A percentile compares a stretch with the other conserved stretches of the same genome.
Evolutionary conservation across 1,140 invertebrate species (phyloP).

Genomic region (Drosophila ogumai): DNA sequence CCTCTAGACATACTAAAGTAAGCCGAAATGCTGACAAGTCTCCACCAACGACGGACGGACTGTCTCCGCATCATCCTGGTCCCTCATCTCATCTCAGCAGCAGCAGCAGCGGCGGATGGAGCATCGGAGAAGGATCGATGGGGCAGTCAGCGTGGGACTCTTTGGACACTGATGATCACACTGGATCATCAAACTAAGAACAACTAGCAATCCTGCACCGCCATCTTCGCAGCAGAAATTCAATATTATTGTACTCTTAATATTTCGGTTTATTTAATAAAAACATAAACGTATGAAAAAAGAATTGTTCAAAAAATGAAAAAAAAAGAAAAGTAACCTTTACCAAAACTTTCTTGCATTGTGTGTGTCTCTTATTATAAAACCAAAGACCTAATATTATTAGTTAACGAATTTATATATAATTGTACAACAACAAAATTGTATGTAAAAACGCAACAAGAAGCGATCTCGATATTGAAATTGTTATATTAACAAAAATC

Average conservation of each 20-base stretch:
- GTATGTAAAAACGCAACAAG: conserved; percentile 58
- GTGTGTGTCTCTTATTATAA: conserved; percentile 74
- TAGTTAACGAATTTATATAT: conserved; percentile 60
- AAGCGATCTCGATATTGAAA: conserved; percentile 53
- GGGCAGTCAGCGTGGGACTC: conserved; percentile 33
- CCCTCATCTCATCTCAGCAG: background rate
- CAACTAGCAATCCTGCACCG: conserved; percentile 37
- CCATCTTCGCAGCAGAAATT: conserved; percentile 75
- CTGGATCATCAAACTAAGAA: conserved; percentile 27
- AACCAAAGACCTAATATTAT: conserved; percentile 38
- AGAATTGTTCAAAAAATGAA: conserved; percentile 51
- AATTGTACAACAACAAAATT: conserved; percentile 76
- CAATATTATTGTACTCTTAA: conserved; percentile 84
- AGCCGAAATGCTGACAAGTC: conserved; percentile 73
- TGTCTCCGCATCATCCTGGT: conserved; percentile 13
- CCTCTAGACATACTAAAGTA: conserved; percentile 77
- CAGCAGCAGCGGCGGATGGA: background rate
- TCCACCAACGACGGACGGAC: conserved; percentile 41
- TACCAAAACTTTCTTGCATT: conserved; percentile 74
- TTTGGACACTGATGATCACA: conserved; percentile 42
- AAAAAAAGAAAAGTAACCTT: conserved; percentile 44
- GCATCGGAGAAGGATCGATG: background rate
- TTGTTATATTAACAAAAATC: conserved; percentile 76
- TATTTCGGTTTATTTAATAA: conserved; percentile 85
- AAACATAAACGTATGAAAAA: conserved; percentile 79